Evolutionary conservation across 2,888 invertebrate genomes (phyloP), one percentile per base, ranked within the genome.

Genomic region (Carabus problematicus): DNA sequence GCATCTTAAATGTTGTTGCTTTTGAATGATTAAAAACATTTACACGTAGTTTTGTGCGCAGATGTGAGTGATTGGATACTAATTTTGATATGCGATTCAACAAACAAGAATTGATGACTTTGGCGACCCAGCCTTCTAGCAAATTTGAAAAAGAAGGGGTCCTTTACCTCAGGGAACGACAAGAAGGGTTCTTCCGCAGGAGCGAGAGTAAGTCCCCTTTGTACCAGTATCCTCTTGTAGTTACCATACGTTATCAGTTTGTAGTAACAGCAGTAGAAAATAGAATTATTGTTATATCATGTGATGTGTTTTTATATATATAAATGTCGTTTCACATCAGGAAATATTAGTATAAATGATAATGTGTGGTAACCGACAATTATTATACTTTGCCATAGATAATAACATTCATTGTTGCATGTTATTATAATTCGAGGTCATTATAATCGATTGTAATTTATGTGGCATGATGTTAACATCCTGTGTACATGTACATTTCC

Each of bases 71-170:
- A 64, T 43, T 64, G 56, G 49, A 54, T 39, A 29, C 29, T 29
- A 41, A 29, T 64, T 52, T 62, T 39, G 73, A 71, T 64, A 96
- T 97, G 97, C 88, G 95, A 82, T 95, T 92, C 82, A 97, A 97
- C 82, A 93, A 92, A 81, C 91, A 92, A 80, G 97, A 96, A 83
- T 83, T 97, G 77, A 86, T 90, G 74, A 89, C 91, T 67, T 83
- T 97, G 81, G 95, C 95, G 71, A 91, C 91, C 68, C 94, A 95
- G 83, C 91, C 92, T 52, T 90, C 92, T 8, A 91, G 92, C 75
- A 92, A 91, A 82, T 96, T 95, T 81, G 95, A 97, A 81, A 94
- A 93, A 78, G 96, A 97, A 84, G 97, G 97, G 69, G 88, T 93
- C 72, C 84, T 97, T 71, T 89, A 91, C 73, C 87, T 97, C 70